Conservation (phyloP, 2,888 invertebrate species). For the Cosmopolites sordidus region DNA sequence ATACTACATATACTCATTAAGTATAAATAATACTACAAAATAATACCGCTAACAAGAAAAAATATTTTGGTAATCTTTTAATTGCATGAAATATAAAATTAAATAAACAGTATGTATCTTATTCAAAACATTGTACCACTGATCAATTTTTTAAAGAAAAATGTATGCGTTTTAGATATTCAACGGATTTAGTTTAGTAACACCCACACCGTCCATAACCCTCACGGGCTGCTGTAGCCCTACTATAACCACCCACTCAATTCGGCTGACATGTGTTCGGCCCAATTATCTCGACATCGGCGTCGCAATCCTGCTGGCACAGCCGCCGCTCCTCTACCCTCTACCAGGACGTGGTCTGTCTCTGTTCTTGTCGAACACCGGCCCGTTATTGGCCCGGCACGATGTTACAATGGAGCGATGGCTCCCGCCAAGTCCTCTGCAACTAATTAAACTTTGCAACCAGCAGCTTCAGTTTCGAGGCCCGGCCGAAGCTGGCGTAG, state of each 20-base stretch:
- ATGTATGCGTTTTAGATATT: no score
- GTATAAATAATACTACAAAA: no score
- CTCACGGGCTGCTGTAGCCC: neutral
- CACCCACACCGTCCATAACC: neutral
- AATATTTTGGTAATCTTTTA: no score
- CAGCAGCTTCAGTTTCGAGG: slow-evolving; percentile 45
- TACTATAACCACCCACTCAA: slow-evolving; percentile 3
- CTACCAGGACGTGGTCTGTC: slow-evolving; percentile 18
- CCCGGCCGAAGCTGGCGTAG: slow-evolving; percentile 30
- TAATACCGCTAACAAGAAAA: no score
- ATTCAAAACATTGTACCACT: no score
- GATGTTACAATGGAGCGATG: slow-evolving; percentile 45
- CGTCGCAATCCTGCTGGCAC: slow-evolving; percentile 12
- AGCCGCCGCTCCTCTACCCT: neutral
- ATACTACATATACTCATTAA: no score
- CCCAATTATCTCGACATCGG: slow-evolving; percentile 25
- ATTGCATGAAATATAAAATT: no score
- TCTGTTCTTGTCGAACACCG: slow-evolving; percentile 25
- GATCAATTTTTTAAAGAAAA: no score
- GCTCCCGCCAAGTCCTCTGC: slow-evolving; percentile 40
- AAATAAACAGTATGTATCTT: no score
- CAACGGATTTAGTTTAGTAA: neutral
- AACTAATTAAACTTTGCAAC: slow-evolving; percentile 52
- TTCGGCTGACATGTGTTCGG: slow-evolving; percentile 19
- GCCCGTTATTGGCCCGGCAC: slow-evolving; percentile 26